Evolutionary conservation across 2,113 vertebrate genomes (phyloP).

Genomic region (Turdus rufiventris): DNA sequence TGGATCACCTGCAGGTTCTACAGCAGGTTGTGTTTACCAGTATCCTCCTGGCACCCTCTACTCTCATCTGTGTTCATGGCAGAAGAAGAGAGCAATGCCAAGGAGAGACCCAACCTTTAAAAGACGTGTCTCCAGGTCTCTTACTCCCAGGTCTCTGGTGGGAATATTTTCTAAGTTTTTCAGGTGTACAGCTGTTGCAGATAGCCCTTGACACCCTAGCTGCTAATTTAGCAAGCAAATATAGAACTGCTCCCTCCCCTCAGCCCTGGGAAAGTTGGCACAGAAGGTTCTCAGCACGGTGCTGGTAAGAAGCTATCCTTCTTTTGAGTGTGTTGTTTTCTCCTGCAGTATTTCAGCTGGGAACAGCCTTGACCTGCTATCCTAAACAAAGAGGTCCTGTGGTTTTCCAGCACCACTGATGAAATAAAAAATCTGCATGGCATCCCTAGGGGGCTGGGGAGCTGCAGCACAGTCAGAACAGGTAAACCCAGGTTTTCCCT

Average conservation of each 20-base stretch:
- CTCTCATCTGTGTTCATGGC: not conserved
- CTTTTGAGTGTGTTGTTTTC: not conserved
- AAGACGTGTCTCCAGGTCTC: not conserved
- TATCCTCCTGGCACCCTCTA: rapidly evolving
- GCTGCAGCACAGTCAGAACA: rapidly evolving
- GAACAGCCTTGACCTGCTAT: not conserved
- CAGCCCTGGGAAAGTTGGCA: not conserved
- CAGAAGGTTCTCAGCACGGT: not conserved
- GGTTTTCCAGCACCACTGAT: not conserved
- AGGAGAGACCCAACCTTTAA: not conserved
- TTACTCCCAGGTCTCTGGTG: not conserved
- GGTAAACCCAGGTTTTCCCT: not conserved
- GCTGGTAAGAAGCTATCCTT: not conserved
- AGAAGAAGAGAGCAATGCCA: not conserved
- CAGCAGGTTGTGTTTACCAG: not conserved
- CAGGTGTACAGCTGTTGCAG: not conserved
- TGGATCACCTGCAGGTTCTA: not conserved
- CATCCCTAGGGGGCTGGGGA: not conserved
- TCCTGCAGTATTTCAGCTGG: not conserved
- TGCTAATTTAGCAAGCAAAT: not conserved
- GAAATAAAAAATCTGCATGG: not conserved
- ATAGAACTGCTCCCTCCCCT: not conserved
- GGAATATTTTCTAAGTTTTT: not conserved
- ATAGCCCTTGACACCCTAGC: not conserved
- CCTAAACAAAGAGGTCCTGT: not conserved